Conservation (phyloP, 2,888 invertebrate genomes). For the Agelastica alni region DNA sequence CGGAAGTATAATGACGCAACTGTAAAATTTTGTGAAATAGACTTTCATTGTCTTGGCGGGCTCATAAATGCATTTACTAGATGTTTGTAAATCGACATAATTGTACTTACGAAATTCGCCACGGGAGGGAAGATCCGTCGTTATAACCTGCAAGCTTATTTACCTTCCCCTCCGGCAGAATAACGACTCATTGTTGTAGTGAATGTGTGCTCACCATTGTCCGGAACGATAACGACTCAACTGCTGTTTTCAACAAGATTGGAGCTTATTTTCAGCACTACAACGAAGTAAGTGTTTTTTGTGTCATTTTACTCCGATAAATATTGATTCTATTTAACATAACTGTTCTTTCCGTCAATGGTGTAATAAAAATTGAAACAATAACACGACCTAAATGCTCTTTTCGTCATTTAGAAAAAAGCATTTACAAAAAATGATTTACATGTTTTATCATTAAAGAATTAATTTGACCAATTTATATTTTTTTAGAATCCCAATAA, state of each 20-base stretch:
- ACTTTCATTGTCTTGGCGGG: slow-evolving; percentile 1
- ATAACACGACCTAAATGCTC: too few species aligned
- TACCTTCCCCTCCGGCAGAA: slow-evolving; percentile 4
- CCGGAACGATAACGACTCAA: background rate
- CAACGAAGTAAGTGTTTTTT: background rate
- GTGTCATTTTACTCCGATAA: background rate
- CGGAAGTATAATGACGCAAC: too few species aligned
- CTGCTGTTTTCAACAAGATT: background rate
- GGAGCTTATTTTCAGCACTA: background rate
- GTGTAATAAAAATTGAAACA: too few species aligned
- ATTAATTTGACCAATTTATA: background rate
- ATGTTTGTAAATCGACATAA: background rate
- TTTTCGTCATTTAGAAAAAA: too few species aligned
- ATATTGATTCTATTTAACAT: too few species aligned
- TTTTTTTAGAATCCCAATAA: background rate
- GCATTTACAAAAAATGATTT: too few species aligned
- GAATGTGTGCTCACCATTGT: background rate
- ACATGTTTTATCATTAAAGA: too few species aligned
- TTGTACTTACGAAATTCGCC: slow-evolving; percentile 5
- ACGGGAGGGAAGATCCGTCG: background rate
- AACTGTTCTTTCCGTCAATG: too few species aligned
- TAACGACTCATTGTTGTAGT: background rate
- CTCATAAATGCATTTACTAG: background rate
- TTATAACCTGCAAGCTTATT: background rate
- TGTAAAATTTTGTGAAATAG: too few species aligned